These are phyloP conservation scores for Cyphomyrmex costatus DNA, from an alignment of 1,140 invertebrate genomes.

Conservation along the genomic window DNA sequence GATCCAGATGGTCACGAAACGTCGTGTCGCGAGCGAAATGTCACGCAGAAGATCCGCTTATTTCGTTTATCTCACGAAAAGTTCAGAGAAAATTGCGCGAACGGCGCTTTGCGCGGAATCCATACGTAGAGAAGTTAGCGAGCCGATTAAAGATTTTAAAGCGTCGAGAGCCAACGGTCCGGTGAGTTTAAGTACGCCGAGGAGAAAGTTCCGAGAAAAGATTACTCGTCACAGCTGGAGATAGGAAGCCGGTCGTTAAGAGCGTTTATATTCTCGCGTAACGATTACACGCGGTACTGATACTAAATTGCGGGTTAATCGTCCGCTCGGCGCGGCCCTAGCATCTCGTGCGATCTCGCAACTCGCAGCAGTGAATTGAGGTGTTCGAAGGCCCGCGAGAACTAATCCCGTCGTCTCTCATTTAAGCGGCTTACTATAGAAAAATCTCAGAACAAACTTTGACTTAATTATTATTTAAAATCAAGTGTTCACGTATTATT, in stretches of 20 bases:
- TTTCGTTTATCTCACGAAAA: conserved; percentile 41
- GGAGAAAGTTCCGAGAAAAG: conserved; percentile 60
- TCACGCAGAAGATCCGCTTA: conserved; percentile 30
- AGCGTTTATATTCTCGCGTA: conserved; percentile 66
- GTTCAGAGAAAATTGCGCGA: conserved; percentile 63
- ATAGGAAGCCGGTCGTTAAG: conserved; percentile 68
- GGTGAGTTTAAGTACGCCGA: conserved; percentile 52
- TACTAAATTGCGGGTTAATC: conserved; percentile 68
- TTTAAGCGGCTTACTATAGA: not conserved
- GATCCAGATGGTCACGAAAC: conserved; percentile 17
- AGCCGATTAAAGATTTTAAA: conserved; percentile 63
- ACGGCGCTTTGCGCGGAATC: not conserved
- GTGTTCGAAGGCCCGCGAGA: not conserved
- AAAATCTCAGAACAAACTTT: not conserved
- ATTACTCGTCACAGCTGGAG: conserved; percentile 65
- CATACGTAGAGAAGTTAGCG: conserved; percentile 40
- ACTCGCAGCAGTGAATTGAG: conserved; percentile 44
- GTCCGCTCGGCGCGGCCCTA: conserved; percentile 32
- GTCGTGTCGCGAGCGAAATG: conserved; percentile 51
- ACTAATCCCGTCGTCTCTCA: not conserved
- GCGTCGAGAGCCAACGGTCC: conserved; percentile 20
- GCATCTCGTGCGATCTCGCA: conserved; percentile 32
- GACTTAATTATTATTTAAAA: conserved; percentile 22
- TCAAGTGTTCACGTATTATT: not conserved
- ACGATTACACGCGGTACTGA: conserved; percentile 63